phyloP scores from a whole-genome alignment of 1,140 invertebrate species.

The Heliothis virescens region DNA sequence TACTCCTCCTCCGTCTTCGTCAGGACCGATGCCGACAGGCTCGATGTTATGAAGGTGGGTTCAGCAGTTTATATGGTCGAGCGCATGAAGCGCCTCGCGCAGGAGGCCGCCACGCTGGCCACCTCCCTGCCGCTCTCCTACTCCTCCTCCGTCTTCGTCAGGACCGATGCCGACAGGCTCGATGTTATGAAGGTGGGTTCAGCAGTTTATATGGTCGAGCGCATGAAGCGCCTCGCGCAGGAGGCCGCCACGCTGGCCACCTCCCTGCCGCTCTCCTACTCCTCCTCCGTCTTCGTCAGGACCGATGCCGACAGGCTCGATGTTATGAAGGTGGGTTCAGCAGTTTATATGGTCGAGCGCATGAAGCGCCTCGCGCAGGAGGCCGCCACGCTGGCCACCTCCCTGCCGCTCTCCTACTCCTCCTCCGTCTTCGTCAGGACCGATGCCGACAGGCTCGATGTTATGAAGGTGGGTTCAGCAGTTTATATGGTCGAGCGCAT shows the following conservation, averaged over 20 bases:
- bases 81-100: conserved; percentile 96
- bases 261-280: conserved; percentile 96
- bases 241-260: conserved; percentile 98
- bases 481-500: no score
- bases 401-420: conserved; percentile 96
- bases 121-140: conserved; percentile 97
- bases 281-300: conserved; percentile 97
- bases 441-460: conserved; percentile 96
- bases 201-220: no score
- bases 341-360: no score
- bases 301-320: conserved; percentile 97
- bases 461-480: conserved; percentile 99
- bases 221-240: conserved; percentile 97
- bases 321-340: conserved; percentile 99
- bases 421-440: conserved; percentile 98
- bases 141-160: conserved; percentile 97
- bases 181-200: conserved; percentile 99
- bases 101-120: conserved; percentile 98
- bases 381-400: conserved; percentile 97
- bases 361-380: conserved; percentile 98
- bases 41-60: conserved; percentile 99
- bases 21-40: conserved; percentile 96
- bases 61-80: no score
- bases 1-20: conserved; percentile 98
- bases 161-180: conserved; percentile 96